Evolutionary conservation across 2,113 vertebrate genomes (phyloP).

Genomic region (Glareola pratincola): DNA sequence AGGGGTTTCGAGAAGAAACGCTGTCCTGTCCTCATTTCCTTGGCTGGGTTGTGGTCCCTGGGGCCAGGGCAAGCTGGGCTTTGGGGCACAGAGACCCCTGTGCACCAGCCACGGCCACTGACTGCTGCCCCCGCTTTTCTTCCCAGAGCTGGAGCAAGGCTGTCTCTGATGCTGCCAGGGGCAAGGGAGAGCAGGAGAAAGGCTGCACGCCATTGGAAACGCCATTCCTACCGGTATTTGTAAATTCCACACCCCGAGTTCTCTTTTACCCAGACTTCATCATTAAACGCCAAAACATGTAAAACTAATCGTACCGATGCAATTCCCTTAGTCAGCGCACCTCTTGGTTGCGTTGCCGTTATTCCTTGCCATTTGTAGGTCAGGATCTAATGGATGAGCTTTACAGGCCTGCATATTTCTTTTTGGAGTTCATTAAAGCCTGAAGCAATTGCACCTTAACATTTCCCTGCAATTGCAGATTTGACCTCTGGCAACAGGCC

Average conservation of each 20-base stretch:
- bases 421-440: slow-evolving; percentile 61
- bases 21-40: neutral
- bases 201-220: neutral
- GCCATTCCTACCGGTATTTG: neutral
- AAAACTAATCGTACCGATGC: neutral
- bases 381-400: slow-evolving; percentile 58
- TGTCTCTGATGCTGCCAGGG: neutral
- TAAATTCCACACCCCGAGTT: neutral
- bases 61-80: neutral
- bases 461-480: slow-evolving; percentile 47
- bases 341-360: neutral
- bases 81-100: neutral
- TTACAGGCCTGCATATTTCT: slow-evolving; percentile 47
- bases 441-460: slow-evolving; percentile 62
- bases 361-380: slow-evolving; percentile 53
- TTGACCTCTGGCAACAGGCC: slow-evolving; percentile 60
- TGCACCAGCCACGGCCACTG: accelerated
- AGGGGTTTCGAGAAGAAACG: neutral
- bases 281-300: slow-evolving; percentile 50
- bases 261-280: neutral
- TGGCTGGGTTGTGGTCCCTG: too few relatives aligned
- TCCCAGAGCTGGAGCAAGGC: neutral
- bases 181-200: neutral
- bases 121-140: neutral
- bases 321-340: slow-evolving; percentile 22